These are phyloP conservation scores for Cuculus canorus DNA, from an alignment of 2,797 vertebrate species.

Conservation along the genomic window DNA sequence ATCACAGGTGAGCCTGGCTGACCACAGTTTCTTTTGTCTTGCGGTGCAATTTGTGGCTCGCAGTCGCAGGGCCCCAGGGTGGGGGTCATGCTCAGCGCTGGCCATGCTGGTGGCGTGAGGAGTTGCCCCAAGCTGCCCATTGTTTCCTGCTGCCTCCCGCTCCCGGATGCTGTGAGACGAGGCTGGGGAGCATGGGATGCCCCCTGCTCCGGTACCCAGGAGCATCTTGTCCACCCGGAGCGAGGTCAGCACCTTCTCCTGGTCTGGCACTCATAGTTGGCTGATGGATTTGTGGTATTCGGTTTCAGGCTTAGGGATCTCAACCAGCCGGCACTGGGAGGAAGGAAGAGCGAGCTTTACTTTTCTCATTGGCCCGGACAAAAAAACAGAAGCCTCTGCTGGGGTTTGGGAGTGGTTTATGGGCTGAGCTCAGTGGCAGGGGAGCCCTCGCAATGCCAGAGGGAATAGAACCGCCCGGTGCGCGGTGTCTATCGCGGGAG, in stretches of 20 bases:
- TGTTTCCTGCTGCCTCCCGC: background rate
- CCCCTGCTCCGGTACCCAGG: background rate
- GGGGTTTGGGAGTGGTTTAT: slow-evolving; percentile 67
- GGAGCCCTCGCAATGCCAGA: slow-evolving; percentile 67
- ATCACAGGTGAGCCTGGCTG: slow-evolving; percentile 3
- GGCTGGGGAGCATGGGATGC: background rate
- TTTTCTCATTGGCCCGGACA: slow-evolving; percentile 69
- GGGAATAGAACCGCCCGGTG: slow-evolving; percentile 57
- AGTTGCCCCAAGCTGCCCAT: slow-evolving; percentile 28
- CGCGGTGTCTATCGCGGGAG: slow-evolving; percentile 55
- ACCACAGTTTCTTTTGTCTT: slow-evolving; percentile 52
- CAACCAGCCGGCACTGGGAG: slow-evolving; percentile 65
- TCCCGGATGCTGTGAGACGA: background rate
- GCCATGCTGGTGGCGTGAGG: background rate
- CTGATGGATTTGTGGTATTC: slow-evolving; percentile 64
- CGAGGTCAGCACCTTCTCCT: background rate
- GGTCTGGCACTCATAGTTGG: slow-evolving; percentile 40
- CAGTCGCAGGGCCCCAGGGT: background rate
- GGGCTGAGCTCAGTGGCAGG: slow-evolving; percentile 67
- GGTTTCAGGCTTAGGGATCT: slow-evolving; percentile 74
- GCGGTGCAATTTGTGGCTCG: background rate
- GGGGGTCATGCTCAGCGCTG: slow-evolving; percentile 24
- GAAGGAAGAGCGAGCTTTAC: slow-evolving; percentile 70
- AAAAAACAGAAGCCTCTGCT: slow-evolving; percentile 70
- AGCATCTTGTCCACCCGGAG: background rate